Evolutionary conservation across 2,113 vertebrate species (phyloP).

Genomic region (cattle (Bos taurus)): DNA sequence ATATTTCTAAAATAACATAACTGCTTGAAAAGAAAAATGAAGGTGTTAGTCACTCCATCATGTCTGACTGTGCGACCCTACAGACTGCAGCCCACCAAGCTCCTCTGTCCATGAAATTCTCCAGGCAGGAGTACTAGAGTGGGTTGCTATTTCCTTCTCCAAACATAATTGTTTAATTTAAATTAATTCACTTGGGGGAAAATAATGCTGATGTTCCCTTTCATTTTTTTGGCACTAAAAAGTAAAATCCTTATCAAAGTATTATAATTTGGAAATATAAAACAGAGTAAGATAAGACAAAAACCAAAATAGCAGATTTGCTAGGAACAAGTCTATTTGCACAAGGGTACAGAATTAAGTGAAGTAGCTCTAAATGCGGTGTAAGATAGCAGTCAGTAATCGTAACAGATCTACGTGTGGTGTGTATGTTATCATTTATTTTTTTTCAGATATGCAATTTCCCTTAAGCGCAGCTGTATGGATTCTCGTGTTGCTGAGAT

Average conservation of each 20-base stretch:
- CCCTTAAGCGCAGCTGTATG: not conserved
- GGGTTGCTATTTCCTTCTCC: not conserved
- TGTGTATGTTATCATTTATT: not conserved
- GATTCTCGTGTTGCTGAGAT: conserved; percentile 24
- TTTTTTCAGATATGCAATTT: not conserved
- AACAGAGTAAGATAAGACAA: not conserved
- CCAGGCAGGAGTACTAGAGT: not conserved
- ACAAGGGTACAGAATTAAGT: not conserved
- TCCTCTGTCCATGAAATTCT: not conserved
- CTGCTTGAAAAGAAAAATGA: not conserved
- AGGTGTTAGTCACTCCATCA: not conserved
- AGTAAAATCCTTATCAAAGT: not conserved
- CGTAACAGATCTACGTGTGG: not conserved
- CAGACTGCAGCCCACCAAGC: not conserved
- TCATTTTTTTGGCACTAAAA: not conserved
- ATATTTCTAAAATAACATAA: not conserved
- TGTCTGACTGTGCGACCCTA: not conserved
- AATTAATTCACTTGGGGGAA: not conserved
- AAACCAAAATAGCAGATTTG: not conserved
- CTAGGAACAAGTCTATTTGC: not conserved
- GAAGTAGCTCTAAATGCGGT: not conserved
- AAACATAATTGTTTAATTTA: not conserved
- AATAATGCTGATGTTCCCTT: not conserved
- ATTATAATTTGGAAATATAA: not conserved
- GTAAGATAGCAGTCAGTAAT: conserved; percentile 22